Conservation (phyloP, 2,888 invertebrate genomes). For the Aphodius granarius region DNA sequence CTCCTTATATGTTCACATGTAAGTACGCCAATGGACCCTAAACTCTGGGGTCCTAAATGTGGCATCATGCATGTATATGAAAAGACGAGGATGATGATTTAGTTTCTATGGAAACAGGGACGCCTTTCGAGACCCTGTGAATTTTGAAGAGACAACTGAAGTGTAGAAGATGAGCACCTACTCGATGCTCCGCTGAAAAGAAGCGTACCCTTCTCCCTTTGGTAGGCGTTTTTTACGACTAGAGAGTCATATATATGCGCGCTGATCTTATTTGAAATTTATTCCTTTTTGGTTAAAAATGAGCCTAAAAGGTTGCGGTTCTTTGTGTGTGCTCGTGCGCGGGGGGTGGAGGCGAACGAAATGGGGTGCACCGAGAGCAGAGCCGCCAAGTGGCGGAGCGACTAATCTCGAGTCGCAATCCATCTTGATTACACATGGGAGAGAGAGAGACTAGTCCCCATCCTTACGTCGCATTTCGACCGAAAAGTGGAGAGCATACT, state of each 20-base stretch:
- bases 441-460: slow-evolving; percentile 38
- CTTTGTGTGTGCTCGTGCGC: not conserved
- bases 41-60: slow-evolving; percentile 32
- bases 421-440: slow-evolving; percentile 52
- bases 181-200: not conserved
- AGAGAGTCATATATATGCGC: slow-evolving; percentile 29
- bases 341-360: not conserved
- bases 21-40: no score
- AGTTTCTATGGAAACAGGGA: slow-evolving; percentile 43
- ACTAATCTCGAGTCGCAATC: slow-evolving; percentile 51
- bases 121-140: slow-evolving; percentile 39
- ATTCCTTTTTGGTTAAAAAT: slow-evolving; percentile 40
- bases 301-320: slow-evolving; percentile 33
- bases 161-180: slow-evolving; percentile 7
- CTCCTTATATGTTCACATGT: no score
- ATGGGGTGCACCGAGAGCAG: slow-evolving; percentile 1
- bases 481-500: slow-evolving; percentile 30
- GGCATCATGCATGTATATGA: slow-evolving; percentile 37
- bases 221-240: slow-evolving; percentile 2
- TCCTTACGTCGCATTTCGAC: slow-evolving; percentile 46
- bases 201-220: not conserved
- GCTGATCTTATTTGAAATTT: slow-evolving; percentile 36
- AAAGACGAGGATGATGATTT: slow-evolving; percentile 39
- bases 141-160: slow-evolving; percentile 42
- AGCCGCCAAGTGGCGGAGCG: slow-evolving; percentile 33